Evolutionary conservation across 2,113 vertebrate genomes (phyloP), one percentile per base, ranked within the genome.

Genomic region (Austrofundulus limnaeus): DNA sequence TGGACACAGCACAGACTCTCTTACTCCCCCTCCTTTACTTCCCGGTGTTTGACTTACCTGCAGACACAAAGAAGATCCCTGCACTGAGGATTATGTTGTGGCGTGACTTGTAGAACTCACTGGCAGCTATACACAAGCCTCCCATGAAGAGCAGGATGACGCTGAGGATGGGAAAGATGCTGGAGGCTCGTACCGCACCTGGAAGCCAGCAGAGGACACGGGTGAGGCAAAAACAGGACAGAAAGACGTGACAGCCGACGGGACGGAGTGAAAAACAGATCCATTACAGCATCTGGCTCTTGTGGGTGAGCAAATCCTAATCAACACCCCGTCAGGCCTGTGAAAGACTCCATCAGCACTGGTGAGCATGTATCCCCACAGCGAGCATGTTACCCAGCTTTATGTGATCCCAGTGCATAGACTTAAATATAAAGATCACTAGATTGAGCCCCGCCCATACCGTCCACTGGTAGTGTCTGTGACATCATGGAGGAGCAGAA

Each of bases 81-180:
- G 97, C 94, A 0, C 96, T 99, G 91, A 99, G 95, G 92, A 99
- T 98, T 93, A 99, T 97, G 95, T 99, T 99, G 93, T 98, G 96
- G 84, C 96, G 96, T 50, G 96, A 95, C 93, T 98, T 99, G 94
- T 99, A 99, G 94, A 99, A 99, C 93, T 98, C 96, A 55, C 97
- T 99, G 91, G 97, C 97, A 71, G 96, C 96, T 75, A 99, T 97
- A 90, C 97, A 99, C 87, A 99, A 95, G 48, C 97, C 96, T 64
- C 95, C 97, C 96, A 98, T 98, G 92, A 99, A 98, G 78, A 99
- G 96, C 89, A 99, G 94, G 90, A 98, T 98, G 90, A 98, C 96
- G 2, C 96, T 98, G 89, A 98, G 95, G 92, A 99, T 98, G n/a
- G 97, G 97, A 88, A 99, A 99, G 90, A 98, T 98, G 91, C 97